Conservation (phyloP, 2,888 invertebrate species). For the Buathra laborator region DNA sequence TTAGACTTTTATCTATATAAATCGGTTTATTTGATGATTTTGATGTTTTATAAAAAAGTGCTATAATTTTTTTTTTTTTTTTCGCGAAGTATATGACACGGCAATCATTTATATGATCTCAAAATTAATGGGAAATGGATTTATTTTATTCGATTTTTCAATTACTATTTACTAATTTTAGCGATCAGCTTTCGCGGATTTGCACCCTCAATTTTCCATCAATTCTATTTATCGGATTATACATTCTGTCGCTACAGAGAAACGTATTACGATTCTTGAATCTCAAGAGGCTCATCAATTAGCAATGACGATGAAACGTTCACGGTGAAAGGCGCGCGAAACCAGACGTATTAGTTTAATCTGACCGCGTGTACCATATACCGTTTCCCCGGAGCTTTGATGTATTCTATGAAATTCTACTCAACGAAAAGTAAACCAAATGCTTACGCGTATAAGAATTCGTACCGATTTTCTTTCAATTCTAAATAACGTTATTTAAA, state of each 20-base stretch:
- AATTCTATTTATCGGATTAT: slow-evolving; percentile 37
- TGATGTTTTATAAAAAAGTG: too few relatives aligned
- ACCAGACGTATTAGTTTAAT: slow-evolving; percentile 22
- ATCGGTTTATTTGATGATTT: too few relatives aligned
- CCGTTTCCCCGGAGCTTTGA: slow-evolving; percentile 16
- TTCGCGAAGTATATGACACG: too few relatives aligned
- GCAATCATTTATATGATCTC: not conserved
- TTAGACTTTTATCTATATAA: too few relatives aligned
- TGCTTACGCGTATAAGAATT: too few relatives aligned
- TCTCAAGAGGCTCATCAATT: slow-evolving; percentile 13
- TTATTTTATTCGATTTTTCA: too few relatives aligned
- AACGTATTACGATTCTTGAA: not conserved
- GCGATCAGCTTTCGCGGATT: too few relatives aligned
- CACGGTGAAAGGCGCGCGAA: slow-evolving; percentile 7
- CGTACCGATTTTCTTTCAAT: too few relatives aligned
- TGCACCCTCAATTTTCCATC: not conserved
- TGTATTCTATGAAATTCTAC: slow-evolving; percentile 22
- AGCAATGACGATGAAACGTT: not conserved
- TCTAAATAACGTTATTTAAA: too few relatives aligned
- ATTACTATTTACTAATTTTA: too few relatives aligned
- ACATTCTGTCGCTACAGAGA: not conserved
- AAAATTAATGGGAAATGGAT: not conserved
- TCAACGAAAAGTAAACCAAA: too few relatives aligned
- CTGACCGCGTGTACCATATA: not conserved
- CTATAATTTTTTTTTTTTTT: not conserved